Percentiles rank a stretch among this genome's conserved stretches.
Conservation (phyloP, 2,113 vertebrate genomes). For the Actenoides lindsayi region DNA sequence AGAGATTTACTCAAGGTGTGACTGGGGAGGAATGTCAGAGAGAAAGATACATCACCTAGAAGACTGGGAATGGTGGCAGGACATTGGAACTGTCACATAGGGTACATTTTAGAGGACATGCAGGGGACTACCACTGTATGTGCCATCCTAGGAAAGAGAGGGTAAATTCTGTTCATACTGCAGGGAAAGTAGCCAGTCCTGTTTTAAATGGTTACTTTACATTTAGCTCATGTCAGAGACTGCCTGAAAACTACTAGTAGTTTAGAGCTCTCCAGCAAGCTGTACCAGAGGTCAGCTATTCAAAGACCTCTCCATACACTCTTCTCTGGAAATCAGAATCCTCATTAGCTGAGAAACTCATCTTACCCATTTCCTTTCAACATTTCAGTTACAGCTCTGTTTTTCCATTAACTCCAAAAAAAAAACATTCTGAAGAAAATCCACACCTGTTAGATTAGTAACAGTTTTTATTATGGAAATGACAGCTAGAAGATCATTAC, state of each 20-base stretch:
- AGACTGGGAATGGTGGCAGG: rapidly evolving
- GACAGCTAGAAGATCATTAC: not conserved
- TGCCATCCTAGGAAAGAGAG: not conserved
- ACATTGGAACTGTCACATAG: not conserved
- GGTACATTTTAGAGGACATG: rapidly evolving
- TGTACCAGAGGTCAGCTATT: not conserved
- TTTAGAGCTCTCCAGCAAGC: not conserved
- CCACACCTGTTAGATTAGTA: not conserved
- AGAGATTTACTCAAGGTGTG: not conserved
- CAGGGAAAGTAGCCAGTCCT: not conserved
- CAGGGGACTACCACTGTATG: not conserved
- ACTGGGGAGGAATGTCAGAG: not conserved
- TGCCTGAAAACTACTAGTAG: not conserved
- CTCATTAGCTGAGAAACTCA: not conserved
- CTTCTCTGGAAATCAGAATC: not conserved
- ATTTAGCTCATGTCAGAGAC: not conserved
- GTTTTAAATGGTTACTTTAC: not conserved
- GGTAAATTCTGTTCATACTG: not conserved
- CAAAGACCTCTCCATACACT: not conserved
- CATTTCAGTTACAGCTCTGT: not conserved
- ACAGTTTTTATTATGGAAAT: not conserved
- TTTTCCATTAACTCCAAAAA: not conserved
- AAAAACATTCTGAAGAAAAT: not conserved
- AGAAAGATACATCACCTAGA: not conserved
- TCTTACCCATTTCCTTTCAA: not conserved